Percentiles rank a stretch among this genome's conserved stretches.
Conservation (phyloP, 2,888 invertebrate genomes). For the Liodrosophila aerea region DNA sequence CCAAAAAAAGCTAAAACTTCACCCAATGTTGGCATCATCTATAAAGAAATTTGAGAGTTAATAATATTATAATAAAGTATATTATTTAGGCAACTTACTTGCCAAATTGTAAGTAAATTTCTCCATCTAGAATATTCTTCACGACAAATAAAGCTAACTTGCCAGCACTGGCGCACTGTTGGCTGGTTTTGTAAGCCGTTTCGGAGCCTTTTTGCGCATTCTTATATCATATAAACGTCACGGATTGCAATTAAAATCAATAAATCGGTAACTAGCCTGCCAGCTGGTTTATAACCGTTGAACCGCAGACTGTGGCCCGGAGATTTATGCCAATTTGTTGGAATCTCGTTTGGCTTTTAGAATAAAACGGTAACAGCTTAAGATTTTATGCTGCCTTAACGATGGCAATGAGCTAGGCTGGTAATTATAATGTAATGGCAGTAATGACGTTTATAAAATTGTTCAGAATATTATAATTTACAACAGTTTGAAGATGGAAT, state of each 20-base stretch:
- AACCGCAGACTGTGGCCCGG: conserved; percentile 32
- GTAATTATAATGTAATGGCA: conserved; percentile 11
- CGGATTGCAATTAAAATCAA: conserved; percentile 81
- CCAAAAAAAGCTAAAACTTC: background rate
- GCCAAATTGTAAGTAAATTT: no score
- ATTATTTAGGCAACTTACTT: no score
- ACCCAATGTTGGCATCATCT: no score
- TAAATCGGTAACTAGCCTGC: conserved; percentile 75
- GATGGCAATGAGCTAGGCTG: conserved; percentile 21
- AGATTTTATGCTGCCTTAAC: conserved; percentile 55
- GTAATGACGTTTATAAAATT: no score
- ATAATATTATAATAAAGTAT: background rate
- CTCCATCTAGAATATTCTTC: no score
- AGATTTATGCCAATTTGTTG: conserved; percentile 44
- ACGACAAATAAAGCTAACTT: background rate
- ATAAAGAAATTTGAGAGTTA: background rate
- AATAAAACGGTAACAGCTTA: conserved; percentile 60
- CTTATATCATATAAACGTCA: conserved; percentile 79
- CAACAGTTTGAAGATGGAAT: no score
- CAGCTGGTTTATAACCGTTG: conserved; percentile 74
- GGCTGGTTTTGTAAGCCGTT: conserved; percentile 34
- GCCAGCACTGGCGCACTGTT: conserved; percentile 6
- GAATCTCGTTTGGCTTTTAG: conserved; percentile 20
- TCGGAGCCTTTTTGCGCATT: conserved; percentile 63
- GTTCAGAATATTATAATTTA: no score